These are phyloP conservation scores for Andrena hattorfiana DNA, from an alignment of 2,888 invertebrate species.

Conservation along the genomic window DNA sequence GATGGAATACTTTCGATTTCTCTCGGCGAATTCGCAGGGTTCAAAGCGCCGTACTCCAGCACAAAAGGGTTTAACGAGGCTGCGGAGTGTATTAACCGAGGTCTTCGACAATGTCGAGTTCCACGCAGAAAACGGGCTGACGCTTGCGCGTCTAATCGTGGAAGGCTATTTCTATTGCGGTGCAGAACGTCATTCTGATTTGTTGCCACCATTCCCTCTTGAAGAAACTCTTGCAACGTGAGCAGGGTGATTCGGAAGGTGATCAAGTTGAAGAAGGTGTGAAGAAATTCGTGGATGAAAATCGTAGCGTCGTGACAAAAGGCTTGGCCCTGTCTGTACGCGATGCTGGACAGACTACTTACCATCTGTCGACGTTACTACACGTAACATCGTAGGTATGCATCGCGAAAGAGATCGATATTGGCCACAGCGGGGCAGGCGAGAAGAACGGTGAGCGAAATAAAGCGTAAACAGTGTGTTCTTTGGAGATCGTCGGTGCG, in stretches of 20 bases:
- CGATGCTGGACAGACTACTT: slow-evolving; percentile 1
- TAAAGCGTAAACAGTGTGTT: slow-evolving; percentile 7
- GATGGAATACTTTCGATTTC: slow-evolving; percentile 63
- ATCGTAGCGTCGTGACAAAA: slow-evolving; percentile 18
- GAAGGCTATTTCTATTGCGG: background rate
- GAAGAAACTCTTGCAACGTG: no score
- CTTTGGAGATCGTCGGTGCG: background rate
- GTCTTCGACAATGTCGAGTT: slow-evolving; percentile 31
- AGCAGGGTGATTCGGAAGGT: no score
- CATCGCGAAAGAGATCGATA: slow-evolving; percentile 21
- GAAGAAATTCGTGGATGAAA: slow-evolving; percentile 15
- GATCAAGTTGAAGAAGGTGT: no score
- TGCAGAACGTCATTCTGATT: no score
- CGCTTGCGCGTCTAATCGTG: background rate
- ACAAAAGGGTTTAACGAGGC: slow-evolving; percentile 52
- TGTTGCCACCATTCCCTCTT: no score
- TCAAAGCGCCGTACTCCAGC: slow-evolving; percentile 49
- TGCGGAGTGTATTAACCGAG: slow-evolving; percentile 44
- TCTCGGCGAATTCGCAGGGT: slow-evolving; percentile 51
- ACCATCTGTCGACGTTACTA: slow-evolving; percentile 4
- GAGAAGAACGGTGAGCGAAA: background rate
- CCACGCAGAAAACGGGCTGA: slow-evolving; percentile 19
- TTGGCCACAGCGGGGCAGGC: slow-evolving; percentile 21
- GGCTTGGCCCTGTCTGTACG: background rate
- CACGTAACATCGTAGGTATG: slow-evolving; percentile 1